Evolutionary conservation across 23 tunicate species (phyloP), one percentile per base, ranked within the genome.

Genomic region (Styela plicata): DNA sequence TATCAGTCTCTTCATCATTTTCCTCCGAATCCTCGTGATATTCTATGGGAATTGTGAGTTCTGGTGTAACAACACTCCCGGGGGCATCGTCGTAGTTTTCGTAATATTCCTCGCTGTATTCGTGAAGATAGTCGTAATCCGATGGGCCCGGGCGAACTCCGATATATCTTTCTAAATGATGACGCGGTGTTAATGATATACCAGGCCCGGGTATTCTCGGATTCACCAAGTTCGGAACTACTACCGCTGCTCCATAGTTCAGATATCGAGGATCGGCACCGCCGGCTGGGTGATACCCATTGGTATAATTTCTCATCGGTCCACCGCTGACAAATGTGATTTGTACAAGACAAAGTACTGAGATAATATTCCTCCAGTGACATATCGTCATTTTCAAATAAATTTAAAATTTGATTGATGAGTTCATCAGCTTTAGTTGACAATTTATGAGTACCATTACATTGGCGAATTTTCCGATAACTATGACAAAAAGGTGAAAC

Each of bases 281-380:
- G 17, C 71, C 71, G 0, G 81, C 81, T 13, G 81, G 81, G 1
- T 76, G 81, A 24, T 76, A 53, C 5, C 81, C 81, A 44, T 76
- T 76, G 1, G 81, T 76, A 57, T 76, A 76, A 53, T 76, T 76
- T 29, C 81, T 52, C 81, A 76, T 76, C 24, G 81, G 81, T 13
- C 81, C 81, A 27, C 64, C 26, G 13, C 5, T 18, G 5, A 44
- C 57, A 44, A 13, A 44, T 5, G 13, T 13, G 57, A 44, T 44
- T 44, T 44, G 57, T 44, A 44, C 57, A 13, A 44, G 13, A 44
- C 57, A 44, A 44, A 44, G 57, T 44, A 13, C 57, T 44, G 57
- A 44, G 57, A 44, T 7, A 44, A 44, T 44, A 5, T 44, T 44
- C 57, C 57, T 44, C 57, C 57, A 44, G 57, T 44, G 13, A 44